A percentile compares a stretch with the other conserved stretches of the same genome.
Conservation (phyloP, 2,797 vertebrate genomes). For the Arctocebus calabarensis region DNA sequence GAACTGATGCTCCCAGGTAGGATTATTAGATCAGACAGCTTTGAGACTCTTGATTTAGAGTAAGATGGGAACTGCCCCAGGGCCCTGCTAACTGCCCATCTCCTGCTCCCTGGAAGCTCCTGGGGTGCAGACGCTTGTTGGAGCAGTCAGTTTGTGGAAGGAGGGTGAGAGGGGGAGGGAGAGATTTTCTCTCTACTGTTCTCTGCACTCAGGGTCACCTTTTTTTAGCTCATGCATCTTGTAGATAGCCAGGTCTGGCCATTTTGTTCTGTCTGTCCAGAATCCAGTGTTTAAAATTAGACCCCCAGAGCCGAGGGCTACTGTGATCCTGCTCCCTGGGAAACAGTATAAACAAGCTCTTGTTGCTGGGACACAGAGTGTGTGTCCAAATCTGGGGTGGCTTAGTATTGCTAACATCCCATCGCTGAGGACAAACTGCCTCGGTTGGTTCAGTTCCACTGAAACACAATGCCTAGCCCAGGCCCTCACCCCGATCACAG, state of each 20-base stretch:
- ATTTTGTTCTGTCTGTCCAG: constrained; percentile 39
- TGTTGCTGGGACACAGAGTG: not conserved
- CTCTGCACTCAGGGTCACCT: constrained; percentile 14
- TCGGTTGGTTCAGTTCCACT: not conserved
- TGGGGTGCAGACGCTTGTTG: not conserved
- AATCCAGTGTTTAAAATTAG: constrained; percentile 72
- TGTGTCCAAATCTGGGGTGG: not conserved
- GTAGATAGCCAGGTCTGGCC: constrained; percentile 40
- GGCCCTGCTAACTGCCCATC: not conserved
- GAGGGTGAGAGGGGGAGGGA: not conserved
- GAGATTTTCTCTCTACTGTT: not conserved
- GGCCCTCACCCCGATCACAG: not conserved
- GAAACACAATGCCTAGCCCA: not conserved
- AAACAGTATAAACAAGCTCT: not conserved
- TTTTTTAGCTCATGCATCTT: constrained; percentile 43
- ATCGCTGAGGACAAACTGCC: not conserved
- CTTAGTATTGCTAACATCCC: not conserved
- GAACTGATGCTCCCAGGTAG: not conserved
- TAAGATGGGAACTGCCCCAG: not conserved
- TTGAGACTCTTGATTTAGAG: not conserved
- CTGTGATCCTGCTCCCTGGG: constrained; percentile 25
- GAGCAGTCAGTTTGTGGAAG: not conserved
- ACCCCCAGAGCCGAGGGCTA: not conserved
- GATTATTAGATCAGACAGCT: not conserved
- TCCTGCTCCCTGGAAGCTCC: too few relatives aligned